These are phyloP conservation scores for Natrix natrix DNA, from an alignment of 2,797 vertebrate genomes.

Conservation along the genomic window DNA sequence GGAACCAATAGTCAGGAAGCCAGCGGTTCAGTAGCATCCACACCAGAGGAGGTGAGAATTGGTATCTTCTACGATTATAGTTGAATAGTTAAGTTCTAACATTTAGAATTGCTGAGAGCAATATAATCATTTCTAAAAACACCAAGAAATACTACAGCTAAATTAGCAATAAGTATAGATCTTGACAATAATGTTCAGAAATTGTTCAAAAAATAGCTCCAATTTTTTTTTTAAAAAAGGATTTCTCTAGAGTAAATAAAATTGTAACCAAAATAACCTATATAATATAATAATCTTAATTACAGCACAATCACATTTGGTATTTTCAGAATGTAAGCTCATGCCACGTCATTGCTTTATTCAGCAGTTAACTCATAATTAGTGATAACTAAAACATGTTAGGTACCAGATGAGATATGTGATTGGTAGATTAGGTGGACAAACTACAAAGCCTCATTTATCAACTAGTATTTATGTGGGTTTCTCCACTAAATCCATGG, in stretches of 20 bases:
- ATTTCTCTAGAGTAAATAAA: background rate
- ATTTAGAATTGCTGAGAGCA: background rate
- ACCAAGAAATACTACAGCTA: conserved; percentile 1
- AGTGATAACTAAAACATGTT: background rate
- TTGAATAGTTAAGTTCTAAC: background rate
- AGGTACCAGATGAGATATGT: background rate
- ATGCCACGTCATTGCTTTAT: background rate
- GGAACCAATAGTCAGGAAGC: conserved; percentile 72
- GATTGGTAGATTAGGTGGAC: background rate
- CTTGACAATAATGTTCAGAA: background rate
- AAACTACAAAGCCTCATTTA: background rate
- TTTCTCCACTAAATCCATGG: background rate
- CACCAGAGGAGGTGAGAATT: conserved; percentile 74
- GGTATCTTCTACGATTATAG: background rate
- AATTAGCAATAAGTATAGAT: background rate
- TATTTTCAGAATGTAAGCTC: background rate
- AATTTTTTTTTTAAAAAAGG: background rate
- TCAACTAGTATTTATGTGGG: background rate
- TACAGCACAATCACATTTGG: background rate
- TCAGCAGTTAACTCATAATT: background rate
- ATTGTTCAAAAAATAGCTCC: background rate
- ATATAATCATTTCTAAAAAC: background rate
- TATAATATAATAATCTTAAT: background rate
- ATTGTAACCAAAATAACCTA: background rate
- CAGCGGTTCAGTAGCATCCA: conserved; percentile 69